Evolutionary conservation across 2,888 invertebrate species (phyloP).

Genomic region (Octodonta nipae): DNA sequence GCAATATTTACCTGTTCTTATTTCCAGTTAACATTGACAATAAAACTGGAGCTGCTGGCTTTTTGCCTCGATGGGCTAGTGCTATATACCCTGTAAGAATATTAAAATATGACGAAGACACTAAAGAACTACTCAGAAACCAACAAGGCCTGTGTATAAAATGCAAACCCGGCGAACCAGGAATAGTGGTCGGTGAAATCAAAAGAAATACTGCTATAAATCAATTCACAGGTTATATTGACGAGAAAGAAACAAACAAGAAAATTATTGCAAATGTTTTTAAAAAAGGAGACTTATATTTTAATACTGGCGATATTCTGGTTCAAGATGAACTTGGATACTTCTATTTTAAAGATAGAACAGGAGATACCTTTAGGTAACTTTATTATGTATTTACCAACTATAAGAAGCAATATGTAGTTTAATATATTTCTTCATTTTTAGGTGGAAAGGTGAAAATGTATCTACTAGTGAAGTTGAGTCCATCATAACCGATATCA

Average conservation of each 20-base stretch:
- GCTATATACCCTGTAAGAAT: slow-evolving; percentile 53
- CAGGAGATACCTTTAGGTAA: slow-evolving; percentile 64
- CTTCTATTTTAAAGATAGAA: slow-evolving; percentile 83
- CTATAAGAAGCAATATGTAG: too few relatives aligned
- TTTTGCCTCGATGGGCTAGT: slow-evolving; percentile 53
- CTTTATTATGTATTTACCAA: too few relatives aligned
- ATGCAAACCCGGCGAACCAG: slow-evolving; percentile 73
- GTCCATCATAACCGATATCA: slow-evolving; percentile 65
- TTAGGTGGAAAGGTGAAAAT: slow-evolving; percentile 85
- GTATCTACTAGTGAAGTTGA: slow-evolving; percentile 94
- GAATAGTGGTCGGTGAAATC: slow-evolving; percentile 68
- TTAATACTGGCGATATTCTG: slow-evolving; percentile 82
- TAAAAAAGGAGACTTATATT: slow-evolving; percentile 72
- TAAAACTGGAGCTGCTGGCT: slow-evolving; percentile 82
- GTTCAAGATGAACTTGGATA: slow-evolving; percentile 86
- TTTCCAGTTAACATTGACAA: slow-evolving; percentile 90
- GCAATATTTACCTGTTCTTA: too few relatives aligned
- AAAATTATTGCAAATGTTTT: slow-evolving; percentile 63
- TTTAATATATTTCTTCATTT: too few relatives aligned
- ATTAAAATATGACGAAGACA: slow-evolving; percentile 50
- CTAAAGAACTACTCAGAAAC: slow-evolving; percentile 61
- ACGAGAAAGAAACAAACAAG: slow-evolving; percentile 52
- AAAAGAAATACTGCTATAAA: slow-evolving; percentile 38
- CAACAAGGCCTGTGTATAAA: slow-evolving; percentile 57
- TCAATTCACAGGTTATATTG: slow-evolving; percentile 58